Conservation (phyloP, 1,140 invertebrate species). For the Anoplophora glabripennis region DNA sequence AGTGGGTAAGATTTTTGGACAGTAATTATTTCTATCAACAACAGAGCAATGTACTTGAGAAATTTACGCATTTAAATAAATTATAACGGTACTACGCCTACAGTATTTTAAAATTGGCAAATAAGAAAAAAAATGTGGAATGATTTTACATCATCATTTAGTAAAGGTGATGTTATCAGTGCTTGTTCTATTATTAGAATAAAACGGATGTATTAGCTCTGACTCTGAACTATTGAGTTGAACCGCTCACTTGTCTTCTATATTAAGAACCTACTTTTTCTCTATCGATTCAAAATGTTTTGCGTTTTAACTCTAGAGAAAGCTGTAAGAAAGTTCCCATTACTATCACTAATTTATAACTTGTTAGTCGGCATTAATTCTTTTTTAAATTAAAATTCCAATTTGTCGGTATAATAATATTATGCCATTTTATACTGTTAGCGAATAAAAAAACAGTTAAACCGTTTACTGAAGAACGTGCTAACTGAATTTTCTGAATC, state of each 20-base stretch:
- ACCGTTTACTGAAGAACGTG: too few relatives aligned
- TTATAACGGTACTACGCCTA: too few relatives aligned
- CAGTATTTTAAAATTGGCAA: too few relatives aligned
- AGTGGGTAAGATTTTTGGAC: not conserved
- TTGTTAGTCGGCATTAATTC: not conserved
- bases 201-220: not conserved
- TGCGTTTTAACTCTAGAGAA: slow-evolving; percentile 5
- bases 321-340: slow-evolving; percentile 6
- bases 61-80: too few relatives aligned
- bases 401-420: not conserved
- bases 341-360: slow-evolving; percentile 5
- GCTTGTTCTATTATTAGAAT: not conserved
- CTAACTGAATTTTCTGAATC: not conserved
- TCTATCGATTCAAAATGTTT: slow-evolving; percentile 9
- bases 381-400: slow-evolving; percentile 3
- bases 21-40: not conserved
- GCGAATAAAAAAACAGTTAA: too few relatives aligned
- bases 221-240: not conserved
- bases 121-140: too few relatives aligned
- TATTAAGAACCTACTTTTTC: slow-evolving; percentile 6
- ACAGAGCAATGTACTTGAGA: not conserved
- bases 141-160: too few relatives aligned
- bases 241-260: not conserved
- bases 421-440: not conserved
- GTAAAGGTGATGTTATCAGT: too few relatives aligned